A percentile compares a stretch with the other conserved stretches of the same genome.
Conservation (phyloP, 2,113 vertebrate genomes). For the Dendropsophus ebraccatus region DNA sequence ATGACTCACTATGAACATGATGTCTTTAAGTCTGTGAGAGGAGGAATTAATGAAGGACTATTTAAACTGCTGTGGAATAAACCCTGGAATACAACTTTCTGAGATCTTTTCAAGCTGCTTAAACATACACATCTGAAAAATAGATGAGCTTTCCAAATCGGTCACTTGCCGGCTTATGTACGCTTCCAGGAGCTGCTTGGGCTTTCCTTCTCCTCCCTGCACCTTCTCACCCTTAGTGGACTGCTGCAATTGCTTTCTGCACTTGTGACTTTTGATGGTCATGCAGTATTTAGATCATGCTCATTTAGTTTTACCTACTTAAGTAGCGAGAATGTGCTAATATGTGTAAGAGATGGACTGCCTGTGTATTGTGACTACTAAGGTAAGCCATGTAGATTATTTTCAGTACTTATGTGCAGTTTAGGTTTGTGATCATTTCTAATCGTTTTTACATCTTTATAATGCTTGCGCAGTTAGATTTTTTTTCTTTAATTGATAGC, state of each 20-base stretch:
- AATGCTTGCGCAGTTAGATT: background rate
- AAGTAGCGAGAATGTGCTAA: slow-evolving; percentile 50
- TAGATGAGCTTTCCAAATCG: slow-evolving; percentile 62
- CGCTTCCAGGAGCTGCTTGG: slow-evolving; percentile 62
- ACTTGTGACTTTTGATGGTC: slow-evolving; percentile 28
- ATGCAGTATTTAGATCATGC: background rate
- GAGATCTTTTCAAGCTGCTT: slow-evolving; percentile 69
- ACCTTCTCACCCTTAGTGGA: slow-evolving; percentile 66
- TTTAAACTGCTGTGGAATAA: slow-evolving; percentile 69
- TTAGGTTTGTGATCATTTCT: background rate
- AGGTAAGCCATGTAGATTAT: slow-evolving; percentile 77
- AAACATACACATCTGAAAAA: slow-evolving; percentile 64
- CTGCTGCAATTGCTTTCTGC: slow-evolving; percentile 63
- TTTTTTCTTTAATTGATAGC: background rate
- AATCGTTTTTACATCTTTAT: background rate
- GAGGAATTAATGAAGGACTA: slow-evolving; percentile 72
- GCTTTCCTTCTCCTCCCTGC: slow-evolving; percentile 58
- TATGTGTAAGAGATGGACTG: slow-evolving; percentile 85
- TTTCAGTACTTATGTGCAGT: background rate
- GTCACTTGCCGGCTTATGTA: slow-evolving; percentile 60
- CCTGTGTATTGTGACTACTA: slow-evolving; percentile 92
- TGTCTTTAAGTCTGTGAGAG: slow-evolving; percentile 71
- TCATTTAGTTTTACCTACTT: background rate
- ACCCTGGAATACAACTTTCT: slow-evolving; percentile 66
- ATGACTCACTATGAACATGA: slow-evolving; percentile 72